Percentiles rank a stretch among this genome's conserved stretches.
These are phyloP conservation scores for Potorous gilbertii DNA, from an alignment of 2,797 vertebrate species.

Conservation along the genomic window DNA sequence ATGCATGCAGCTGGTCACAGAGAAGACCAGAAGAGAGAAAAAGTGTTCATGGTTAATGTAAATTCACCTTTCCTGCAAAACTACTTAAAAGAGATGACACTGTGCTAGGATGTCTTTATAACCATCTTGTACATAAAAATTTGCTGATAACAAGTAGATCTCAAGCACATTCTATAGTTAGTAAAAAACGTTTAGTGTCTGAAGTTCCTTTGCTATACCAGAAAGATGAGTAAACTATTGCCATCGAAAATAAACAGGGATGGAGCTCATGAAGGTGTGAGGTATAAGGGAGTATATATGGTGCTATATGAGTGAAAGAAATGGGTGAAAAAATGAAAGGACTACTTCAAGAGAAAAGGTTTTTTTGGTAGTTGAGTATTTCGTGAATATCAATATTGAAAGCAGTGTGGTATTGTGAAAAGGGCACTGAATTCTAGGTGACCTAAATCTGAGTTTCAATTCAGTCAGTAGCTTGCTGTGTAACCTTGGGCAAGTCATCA, in stretches of 20 bases:
- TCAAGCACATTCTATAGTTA: not conserved
- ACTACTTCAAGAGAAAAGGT: slow-evolving; percentile 1
- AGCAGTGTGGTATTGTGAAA: not conserved
- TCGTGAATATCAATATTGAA: not conserved
- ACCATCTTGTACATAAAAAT: not conserved
- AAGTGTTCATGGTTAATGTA: not conserved
- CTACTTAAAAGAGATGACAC: not conserved
- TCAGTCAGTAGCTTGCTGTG: not conserved
- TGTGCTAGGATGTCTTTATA: not conserved
- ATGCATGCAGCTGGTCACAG: slow-evolving; percentile 12
- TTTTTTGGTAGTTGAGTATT: not conserved
- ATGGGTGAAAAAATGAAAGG: slow-evolving; percentile 12
- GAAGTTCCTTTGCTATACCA: not conserved
- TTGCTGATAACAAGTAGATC: not conserved
- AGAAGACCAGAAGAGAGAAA: not conserved
- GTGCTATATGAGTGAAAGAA: slow-evolving; percentile 2
- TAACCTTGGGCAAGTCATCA: not conserved
- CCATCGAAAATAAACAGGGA: slow-evolving; percentile 35
- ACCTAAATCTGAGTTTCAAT: not conserved
- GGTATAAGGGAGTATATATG: not conserved
- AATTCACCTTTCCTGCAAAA: slow-evolving; percentile 33
- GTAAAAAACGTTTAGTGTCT: not conserved
- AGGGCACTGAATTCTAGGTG: not conserved
- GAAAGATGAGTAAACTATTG: slow-evolving; percentile 26
- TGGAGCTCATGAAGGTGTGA: not conserved